phyloP scores from a whole-genome alignment of 1,140 invertebrate species.

The Gerris buenoi region DNA sequence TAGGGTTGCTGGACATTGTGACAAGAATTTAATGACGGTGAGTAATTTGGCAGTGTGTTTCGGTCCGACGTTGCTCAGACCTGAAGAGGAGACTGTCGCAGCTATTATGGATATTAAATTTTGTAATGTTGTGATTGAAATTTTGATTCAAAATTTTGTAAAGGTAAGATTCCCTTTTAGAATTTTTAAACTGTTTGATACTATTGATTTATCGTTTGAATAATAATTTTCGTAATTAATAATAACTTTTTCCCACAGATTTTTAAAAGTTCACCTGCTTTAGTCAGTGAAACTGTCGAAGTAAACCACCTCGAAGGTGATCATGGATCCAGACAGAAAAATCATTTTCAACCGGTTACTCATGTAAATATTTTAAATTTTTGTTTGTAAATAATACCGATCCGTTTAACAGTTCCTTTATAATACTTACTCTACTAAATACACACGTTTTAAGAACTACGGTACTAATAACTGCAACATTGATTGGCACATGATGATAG shows the following conservation, averaged over 20 bases:
- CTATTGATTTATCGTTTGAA: not conserved
- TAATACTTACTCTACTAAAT: too few relatives aligned
- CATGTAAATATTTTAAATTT: not conserved
- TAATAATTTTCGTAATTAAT: too few relatives aligned
- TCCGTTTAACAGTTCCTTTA: too few relatives aligned
- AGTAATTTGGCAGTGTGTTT: conserved; percentile 97
- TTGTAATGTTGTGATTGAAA: conserved; percentile 93
- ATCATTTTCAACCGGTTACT: not conserved
- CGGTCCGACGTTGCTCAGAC: conserved; percentile 86
- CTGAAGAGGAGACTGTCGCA: conserved; percentile 90
- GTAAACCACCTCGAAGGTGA: not conserved
- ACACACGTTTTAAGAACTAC: too few relatives aligned
- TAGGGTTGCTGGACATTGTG: conserved; percentile 67
- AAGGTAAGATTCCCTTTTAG: conserved; percentile 36
- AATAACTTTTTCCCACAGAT: too few relatives aligned
- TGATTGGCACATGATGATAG: too few relatives aligned
- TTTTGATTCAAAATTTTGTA: conserved; percentile 82
- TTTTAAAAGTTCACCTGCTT: not conserved
- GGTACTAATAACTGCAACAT: too few relatives aligned
- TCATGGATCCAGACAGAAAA: not conserved
- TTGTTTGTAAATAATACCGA: not conserved
- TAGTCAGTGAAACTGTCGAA: not conserved
- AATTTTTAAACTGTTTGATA: not conserved
- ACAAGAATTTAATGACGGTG: conserved; percentile 92
- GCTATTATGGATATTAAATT: conserved; percentile 98